Conservation (phyloP, 2,797 vertebrate species). For the Gymnocypris eckloni region DNA sequence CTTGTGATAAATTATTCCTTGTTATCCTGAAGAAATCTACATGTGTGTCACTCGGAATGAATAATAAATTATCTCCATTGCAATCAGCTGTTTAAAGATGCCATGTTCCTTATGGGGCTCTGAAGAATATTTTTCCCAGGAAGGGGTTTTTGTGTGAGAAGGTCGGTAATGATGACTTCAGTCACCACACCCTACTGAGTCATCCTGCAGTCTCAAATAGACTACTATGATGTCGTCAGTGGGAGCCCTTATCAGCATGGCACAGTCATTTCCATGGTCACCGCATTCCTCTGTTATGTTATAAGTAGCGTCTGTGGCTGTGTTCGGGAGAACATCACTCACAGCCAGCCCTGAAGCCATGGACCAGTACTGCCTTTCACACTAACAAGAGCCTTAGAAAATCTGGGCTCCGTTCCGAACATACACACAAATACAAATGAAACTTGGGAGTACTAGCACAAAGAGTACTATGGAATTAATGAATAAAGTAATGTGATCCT, state of each 20-base stretch:
- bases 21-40: slow-evolving; percentile 75
- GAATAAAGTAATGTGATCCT: slow-evolving; percentile 43
- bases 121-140: background rate
- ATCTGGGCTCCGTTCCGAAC: slow-evolving; percentile 44
- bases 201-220: slow-evolving; percentile 72
- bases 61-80: slow-evolving; percentile 72
- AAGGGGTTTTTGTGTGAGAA: slow-evolving; percentile 10
- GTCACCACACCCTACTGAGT: slow-evolving; percentile 72
- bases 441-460: slow-evolving; percentile 20
- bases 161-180: slow-evolving; percentile 56
- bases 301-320: slow-evolving; percentile 60
- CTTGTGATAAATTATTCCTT: slow-evolving; percentile 80
- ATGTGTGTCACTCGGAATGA: slow-evolving; percentile 77
- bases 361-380: slow-evolving; percentile 56
- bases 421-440: slow-evolving; percentile 44
- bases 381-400: slow-evolving; percentile 46
- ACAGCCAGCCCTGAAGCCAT: slow-evolving; percentile 37
- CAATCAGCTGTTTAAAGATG: slow-evolving; percentile 63
- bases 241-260: slow-evolving; percentile 57
- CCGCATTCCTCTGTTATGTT: slow-evolving; percentile 36
- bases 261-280: slow-evolving; percentile 60
- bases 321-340: slow-evolving; percentile 61
- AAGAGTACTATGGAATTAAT: slow-evolving; percentile 43
- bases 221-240: slow-evolving; percentile 70
- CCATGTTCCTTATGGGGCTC: background rate